A percentile compares a stretch with the other conserved stretches of the same genome.
Evolutionary conservation across 1,140 invertebrate species (phyloP).

Genomic region (Bombus terrestris): DNA sequence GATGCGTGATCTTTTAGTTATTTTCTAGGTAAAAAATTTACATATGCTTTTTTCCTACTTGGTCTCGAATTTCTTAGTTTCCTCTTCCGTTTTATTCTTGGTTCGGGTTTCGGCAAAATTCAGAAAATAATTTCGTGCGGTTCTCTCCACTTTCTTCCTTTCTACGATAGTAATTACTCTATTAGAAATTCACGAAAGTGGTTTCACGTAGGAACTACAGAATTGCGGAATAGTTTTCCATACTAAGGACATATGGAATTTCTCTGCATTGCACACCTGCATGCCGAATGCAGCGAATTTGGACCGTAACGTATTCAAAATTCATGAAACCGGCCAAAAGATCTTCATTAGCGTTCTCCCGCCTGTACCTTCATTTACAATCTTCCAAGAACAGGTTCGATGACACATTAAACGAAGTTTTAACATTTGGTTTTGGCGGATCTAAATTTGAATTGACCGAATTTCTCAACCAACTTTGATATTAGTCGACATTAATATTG

Average conservation of each 20-base stretch:
- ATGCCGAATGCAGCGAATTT: constrained; percentile 7
- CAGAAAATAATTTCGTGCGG: background rate
- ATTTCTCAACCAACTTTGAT: fast-evolving
- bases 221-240: background rate
- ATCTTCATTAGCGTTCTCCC: constrained; percentile 1
- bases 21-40: background rate
- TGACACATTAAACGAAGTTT: too few species aligned
- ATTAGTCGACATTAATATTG: too few species aligned
- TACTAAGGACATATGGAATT: background rate
- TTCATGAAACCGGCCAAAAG: constrained; percentile 10
- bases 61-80: too few species aligned
- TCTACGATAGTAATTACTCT: background rate
- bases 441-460: background rate
- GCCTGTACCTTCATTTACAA: background rate
- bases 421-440: too few species aligned
- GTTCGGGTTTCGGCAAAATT: too few species aligned
- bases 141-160: background rate
- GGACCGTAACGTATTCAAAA: constrained; percentile 15
- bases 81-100: background rate
- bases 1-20: background rate
- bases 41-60: background rate
- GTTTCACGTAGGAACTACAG: background rate
- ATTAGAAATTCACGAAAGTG: background rate
- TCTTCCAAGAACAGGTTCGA: background rate
- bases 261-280: background rate